Base-by-base conservation (phyloP, 35 echinoderm and acorn worm species). In the Strongylocentrotus purpuratus region DNA sequence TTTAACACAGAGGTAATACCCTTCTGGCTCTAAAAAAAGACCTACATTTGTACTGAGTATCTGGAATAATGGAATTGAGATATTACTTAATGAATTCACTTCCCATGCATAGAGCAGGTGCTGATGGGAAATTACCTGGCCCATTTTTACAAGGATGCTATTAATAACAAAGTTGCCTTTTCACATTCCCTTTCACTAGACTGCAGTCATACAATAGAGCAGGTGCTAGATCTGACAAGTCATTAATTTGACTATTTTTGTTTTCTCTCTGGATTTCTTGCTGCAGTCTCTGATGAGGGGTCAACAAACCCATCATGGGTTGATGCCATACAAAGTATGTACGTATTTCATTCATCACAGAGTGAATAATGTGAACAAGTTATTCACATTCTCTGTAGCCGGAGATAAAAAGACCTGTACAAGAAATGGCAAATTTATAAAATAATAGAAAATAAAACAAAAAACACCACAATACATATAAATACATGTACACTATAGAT, bases 181-280 rank as follows among this genome's bases (percentile, higher is more conserved):
- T 28, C 65, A 28, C 28, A 28, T 78, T 78, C 20, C 65, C 65
- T 78, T 78, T 78, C 65, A 78, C 65, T 8, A n/a, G 65, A 8
- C 18, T 78, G 28, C 65, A 78, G 22, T 7, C 5, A 78, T 22
- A 78, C 65, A 78, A 78, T 78, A n/a, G 65, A 8, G 22, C 65
- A 78, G 65, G 65, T 78, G 65, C 65, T 78, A 78, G 1, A 4
- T n/a, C 65, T 78, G 65, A 78, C 65, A 78, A 78, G 65, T 78
- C 65, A 78, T 78, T 78, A 7, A 78, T 78, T 78, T 78, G 18
- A 15, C 65, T 31, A 78, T 28, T 78, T 78, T 78, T 78, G 28
- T 78, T 78, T 70, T 78, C 65, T 78, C 20, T 78, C n/a, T 78
- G 65, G 65, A 78, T 28, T 78, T 78, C n/a, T 78, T n/a, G 65